Percentiles rank a stretch among this genome's conserved stretches.
Conservation (phyloP, 1,140 invertebrate genomes). For the Sycobia sp. region DNA sequence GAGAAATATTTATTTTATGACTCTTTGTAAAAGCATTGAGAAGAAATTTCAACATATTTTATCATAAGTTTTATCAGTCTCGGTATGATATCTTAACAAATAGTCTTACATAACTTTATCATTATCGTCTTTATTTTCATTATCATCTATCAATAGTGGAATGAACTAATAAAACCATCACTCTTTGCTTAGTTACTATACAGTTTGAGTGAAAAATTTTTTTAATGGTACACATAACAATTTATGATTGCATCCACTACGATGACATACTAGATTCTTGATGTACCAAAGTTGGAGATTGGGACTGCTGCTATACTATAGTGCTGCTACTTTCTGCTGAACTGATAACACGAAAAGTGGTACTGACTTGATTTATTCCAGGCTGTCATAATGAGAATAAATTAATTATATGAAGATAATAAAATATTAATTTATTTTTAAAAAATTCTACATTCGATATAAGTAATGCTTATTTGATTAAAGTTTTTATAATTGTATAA, state of each 20-base stretch:
- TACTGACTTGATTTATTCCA: slow-evolving; percentile 48
- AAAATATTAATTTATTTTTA: too few relatives aligned
- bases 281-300: slow-evolving; percentile 25
- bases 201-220: slow-evolving; percentile 28
- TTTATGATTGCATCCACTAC: slow-evolving; percentile 29
- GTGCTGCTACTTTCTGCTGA: slow-evolving; percentile 52
- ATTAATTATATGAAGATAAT: slow-evolving; percentile 24
- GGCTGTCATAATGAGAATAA: slow-evolving; percentile 42
- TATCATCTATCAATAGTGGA: slow-evolving; percentile 20
- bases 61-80: slow-evolving; percentile 29
- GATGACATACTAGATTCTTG: slow-evolving; percentile 26
- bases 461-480: too few relatives aligned
- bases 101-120: slow-evolving; percentile 19
- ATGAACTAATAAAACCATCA: slow-evolving; percentile 27
- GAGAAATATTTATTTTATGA: slow-evolving; percentile 32
- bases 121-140: slow-evolving; percentile 27
- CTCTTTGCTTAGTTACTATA: slow-evolving; percentile 26
- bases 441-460: too few relatives aligned
- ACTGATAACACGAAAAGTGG: slow-evolving; percentile 50
- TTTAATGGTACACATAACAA: slow-evolving; percentile 32
- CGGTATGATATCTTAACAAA: slow-evolving; percentile 21
- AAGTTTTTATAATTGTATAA: too few relatives aligned
- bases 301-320: slow-evolving; percentile 49
- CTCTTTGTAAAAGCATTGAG: slow-evolving; percentile 34
- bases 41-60: slow-evolving; percentile 29